These are phyloP conservation scores for Anolis apletophallus DNA, from an alignment of 2,797 vertebrate species.

Conservation along the genomic window DNA sequence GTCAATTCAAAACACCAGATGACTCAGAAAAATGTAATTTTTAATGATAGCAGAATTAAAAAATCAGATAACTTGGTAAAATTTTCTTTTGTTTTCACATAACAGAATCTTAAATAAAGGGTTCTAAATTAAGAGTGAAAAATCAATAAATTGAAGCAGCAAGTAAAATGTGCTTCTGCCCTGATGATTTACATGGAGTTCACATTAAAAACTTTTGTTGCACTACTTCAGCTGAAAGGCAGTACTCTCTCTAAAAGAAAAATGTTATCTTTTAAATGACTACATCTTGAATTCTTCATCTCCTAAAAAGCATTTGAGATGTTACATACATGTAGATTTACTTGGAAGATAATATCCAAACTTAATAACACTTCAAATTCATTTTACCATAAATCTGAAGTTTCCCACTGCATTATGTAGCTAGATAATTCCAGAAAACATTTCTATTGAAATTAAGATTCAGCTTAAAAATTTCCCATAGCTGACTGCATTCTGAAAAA, in stretches of 20 bases:
- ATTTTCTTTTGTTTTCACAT: neutral
- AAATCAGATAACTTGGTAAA: too few species aligned
- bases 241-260: too few species aligned
- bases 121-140: neutral
- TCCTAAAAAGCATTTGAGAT: neutral
- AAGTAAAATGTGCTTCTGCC: neutral
- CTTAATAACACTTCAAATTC: neutral
- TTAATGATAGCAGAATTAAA: too few species aligned
- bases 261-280: too few species aligned
- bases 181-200: neutral
- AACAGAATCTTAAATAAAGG: neutral
- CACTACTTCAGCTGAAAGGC: neutral
- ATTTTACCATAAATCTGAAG: neutral
- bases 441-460: too few species aligned
- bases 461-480: too few species aligned
- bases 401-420: neutral
- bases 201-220: neutral
- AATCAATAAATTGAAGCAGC: neutral
- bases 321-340: neutral
- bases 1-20: too few species aligned
- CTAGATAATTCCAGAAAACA: too few species aligned
- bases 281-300: neutral
- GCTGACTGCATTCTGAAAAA: neutral
- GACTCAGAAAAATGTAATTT: too few species aligned
- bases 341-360: too few species aligned